phyloP scores from a whole-genome alignment of 2,113 vertebrate species.

The Condylura cristata region DNA sequence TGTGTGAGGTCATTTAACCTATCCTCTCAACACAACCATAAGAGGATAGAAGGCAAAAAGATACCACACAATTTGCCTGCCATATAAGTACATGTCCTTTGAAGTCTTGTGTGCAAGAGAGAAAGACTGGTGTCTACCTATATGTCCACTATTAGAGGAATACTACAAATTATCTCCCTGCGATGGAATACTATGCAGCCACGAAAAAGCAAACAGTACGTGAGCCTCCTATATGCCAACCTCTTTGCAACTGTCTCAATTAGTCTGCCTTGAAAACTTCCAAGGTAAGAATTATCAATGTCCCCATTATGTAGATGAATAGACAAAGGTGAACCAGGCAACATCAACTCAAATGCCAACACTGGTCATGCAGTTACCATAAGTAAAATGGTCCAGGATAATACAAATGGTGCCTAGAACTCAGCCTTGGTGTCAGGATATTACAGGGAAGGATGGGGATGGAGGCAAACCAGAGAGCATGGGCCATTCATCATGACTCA shows the following conservation, averaged over 20 bases:
- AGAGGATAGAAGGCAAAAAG: constrained; percentile 1
- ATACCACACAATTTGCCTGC: background rate
- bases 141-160: background rate
- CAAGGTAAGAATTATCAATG: background rate
- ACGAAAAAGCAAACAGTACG: background rate
- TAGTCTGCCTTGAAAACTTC: background rate
- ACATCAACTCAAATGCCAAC: background rate
- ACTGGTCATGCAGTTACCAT: background rate
- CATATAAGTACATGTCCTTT: background rate
- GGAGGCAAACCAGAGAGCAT: background rate
- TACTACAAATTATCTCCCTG: background rate
- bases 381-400: background rate
- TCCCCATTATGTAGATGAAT: background rate
- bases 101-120: background rate
- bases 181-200: background rate
- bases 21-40: background rate
- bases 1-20: background rate
- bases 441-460: background rate
- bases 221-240: background rate
- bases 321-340: background rate
- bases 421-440: background rate
- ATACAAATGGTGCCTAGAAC: background rate
- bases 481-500: background rate
- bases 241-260: background rate
- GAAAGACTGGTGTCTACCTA: background rate